Evolutionary conservation across 2,113 vertebrate genomes (phyloP).

Genomic region (Dipodomys stephensi): DNA sequence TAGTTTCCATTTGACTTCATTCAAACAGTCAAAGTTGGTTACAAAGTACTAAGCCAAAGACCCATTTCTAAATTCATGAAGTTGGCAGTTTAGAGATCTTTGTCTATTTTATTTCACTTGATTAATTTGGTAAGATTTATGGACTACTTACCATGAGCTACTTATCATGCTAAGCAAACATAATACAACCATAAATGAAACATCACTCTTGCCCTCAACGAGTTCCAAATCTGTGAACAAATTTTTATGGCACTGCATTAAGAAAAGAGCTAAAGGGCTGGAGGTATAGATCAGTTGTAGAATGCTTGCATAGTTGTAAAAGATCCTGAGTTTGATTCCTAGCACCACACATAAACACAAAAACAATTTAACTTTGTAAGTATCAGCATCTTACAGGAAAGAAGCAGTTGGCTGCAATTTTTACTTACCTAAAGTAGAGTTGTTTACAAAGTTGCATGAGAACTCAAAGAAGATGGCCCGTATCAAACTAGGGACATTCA

Average conservation of each 20-base stretch:
- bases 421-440: not conserved
- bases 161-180: not conserved
- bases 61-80: not conserved
- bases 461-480: not conserved
- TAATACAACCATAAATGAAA: conserved; percentile 47
- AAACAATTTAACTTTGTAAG: no score
- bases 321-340: no score
- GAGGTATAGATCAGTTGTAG: no score
- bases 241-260: not conserved
- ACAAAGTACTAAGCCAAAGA: conserved; percentile 46
- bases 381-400: no score
- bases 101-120: conserved; percentile 55
- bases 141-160: conserved; percentile 3
- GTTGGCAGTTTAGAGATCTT: not conserved
- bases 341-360: no score
- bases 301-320: no score
- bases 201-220: not conserved
- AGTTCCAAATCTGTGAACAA: conserved; percentile 8
- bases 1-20: conserved; percentile 46
- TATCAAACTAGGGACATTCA: not conserved
- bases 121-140: conserved; percentile 49
- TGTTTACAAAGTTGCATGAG: not conserved
- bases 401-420: no score
- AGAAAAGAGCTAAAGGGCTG: not conserved
- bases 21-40: conserved; percentile 31